phyloP scores from a whole-genome alignment of 2,113 vertebrate species.

The Dipodomys stephensi region DNA sequence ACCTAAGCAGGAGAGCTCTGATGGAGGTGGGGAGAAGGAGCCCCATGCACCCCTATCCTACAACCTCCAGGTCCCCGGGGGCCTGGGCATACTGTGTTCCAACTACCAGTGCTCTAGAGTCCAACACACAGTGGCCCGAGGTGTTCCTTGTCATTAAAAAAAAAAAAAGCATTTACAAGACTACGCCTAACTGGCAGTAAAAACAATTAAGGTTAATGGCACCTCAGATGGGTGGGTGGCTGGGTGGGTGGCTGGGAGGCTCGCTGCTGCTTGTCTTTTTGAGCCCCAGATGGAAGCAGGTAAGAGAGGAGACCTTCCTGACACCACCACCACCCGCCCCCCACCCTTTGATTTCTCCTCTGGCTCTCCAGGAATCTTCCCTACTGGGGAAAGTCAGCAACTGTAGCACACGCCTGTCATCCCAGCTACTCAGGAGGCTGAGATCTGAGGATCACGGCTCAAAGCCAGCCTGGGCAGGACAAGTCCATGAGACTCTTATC shows the following conservation, averaged over 20 bases:
- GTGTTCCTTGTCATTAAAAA: constrained; percentile 76
- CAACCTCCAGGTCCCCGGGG: neutral
- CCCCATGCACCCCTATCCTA: neutral
- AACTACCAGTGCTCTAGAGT: neutral
- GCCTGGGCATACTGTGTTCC: neutral
- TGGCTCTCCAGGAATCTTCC: neutral
- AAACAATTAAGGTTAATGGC: constrained; percentile 89
- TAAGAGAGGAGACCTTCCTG: neutral
- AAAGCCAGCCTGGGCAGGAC: too few species aligned
- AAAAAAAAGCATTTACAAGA: constrained; percentile 88
- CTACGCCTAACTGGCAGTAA: constrained; percentile 87
- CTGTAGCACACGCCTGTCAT: too few species aligned
- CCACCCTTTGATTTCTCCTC: too few species aligned
- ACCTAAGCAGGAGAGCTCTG: neutral
- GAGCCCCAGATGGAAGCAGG: neutral
- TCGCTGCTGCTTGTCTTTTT: neutral
- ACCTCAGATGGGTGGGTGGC: constrained; percentile 74
- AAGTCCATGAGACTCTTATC: too few species aligned
- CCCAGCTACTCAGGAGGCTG: too few species aligned
- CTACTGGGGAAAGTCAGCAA: neutral
- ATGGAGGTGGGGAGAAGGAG: neutral
- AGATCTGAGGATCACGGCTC: too few species aligned
- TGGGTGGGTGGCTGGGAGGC: constrained; percentile 35
- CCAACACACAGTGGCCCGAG: neutral
- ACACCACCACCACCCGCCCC: too few species aligned